Percentiles rank a stretch among this genome's conserved stretches.
Conservation (phyloP, 1,140 invertebrate genomes). For the Centruroides sculpturatus region DNA sequence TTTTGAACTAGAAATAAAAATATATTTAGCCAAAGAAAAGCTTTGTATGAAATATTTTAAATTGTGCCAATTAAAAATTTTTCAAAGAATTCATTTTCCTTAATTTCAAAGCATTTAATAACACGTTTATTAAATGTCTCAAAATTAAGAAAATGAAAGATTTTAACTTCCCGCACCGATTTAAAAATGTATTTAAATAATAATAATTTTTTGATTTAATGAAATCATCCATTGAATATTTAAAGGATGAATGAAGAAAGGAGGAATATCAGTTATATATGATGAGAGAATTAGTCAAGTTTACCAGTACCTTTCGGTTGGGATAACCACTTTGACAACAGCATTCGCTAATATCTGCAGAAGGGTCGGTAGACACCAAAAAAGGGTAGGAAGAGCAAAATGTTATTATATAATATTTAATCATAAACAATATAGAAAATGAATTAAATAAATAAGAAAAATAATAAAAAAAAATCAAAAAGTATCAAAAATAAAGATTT, state of each 20-base stretch:
- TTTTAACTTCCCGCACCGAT: no score
- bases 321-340: slow-evolving; percentile 95
- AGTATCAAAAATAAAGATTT: not conserved
- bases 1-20: no score
- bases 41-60: no score
- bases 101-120: no score
- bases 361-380: slow-evolving; percentile 20
- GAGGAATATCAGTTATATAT: not conserved
- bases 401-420: slow-evolving; percentile 9
- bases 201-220: no score
- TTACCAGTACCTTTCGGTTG: slow-evolving; percentile 66
- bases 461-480: not conserved
- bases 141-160: no score
- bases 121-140: no score
- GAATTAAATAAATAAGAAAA: slow-evolving; percentile 12
- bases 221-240: not conserved
- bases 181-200: no score
- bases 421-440: not conserved
- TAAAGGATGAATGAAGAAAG: not conserved
- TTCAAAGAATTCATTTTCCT: no score
- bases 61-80: no score
- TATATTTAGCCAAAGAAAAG: no score
- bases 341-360: slow-evolving; percentile 67
- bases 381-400: slow-evolving; percentile 18
- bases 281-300: not conserved